A percentile compares a stretch with the other conserved stretches of the same genome.
Evolutionary conservation across 2,888 invertebrate genomes (phyloP).

Genomic region (Amiota mariae): DNA sequence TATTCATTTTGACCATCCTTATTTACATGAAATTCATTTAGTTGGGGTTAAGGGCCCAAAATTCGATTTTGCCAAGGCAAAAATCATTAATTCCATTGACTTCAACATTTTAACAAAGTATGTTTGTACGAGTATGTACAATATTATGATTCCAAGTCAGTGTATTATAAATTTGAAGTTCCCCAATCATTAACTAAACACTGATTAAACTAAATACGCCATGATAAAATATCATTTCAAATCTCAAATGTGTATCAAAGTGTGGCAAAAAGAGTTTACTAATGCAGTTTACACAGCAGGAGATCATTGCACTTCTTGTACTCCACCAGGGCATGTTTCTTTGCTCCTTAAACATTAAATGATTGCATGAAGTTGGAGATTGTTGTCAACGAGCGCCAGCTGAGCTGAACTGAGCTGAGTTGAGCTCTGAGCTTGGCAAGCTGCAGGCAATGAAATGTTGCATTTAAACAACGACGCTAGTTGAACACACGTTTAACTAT

Average conservation of each 20-base stretch:
- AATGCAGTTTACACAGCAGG: constrained; percentile 21
- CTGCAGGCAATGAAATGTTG: constrained; percentile 55
- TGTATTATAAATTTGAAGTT: too few relatives aligned
- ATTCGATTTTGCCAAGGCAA: too few relatives aligned
- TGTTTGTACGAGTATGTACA: too few relatives aligned
- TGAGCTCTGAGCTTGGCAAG: constrained; percentile 12
- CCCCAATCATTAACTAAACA: too few relatives aligned
- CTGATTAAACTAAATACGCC: constrained; percentile 18
- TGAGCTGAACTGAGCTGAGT: constrained; percentile 12
- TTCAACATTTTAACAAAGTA: too few relatives aligned
- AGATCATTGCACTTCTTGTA: constrained; percentile 18
- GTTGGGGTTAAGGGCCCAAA: too few relatives aligned
- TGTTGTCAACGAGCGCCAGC: constrained; percentile 33
- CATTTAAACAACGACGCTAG: constrained; percentile 62
- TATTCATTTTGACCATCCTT: too few relatives aligned
- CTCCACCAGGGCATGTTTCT: neutral
- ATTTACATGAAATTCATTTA: too few relatives aligned
- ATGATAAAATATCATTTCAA: constrained; percentile 15
- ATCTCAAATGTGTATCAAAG: neutral
- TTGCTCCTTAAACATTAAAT: too few relatives aligned
- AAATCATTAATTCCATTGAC: too few relatives aligned
- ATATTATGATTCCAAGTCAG: too few relatives aligned
- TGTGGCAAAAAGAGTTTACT: constrained; percentile 23
- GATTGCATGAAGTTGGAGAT: constrained; percentile 21
- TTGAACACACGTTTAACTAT: constrained; percentile 52